phyloP scores from a whole-genome alignment of 2,888 invertebrate species.

The Macaria notata region DNA sequence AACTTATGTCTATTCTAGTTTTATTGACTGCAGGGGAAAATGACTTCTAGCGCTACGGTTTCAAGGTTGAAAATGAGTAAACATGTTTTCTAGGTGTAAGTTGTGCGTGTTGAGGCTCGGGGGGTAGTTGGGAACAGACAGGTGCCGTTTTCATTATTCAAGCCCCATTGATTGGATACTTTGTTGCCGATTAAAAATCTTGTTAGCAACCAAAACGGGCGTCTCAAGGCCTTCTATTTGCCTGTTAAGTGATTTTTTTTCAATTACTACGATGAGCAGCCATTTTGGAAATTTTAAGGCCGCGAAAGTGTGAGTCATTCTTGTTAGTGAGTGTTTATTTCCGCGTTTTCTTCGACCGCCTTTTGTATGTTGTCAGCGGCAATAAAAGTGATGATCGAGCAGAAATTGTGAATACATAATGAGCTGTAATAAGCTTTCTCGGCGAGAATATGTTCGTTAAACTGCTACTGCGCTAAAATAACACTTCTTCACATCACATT shows the following conservation, averaged over 20 bases:
- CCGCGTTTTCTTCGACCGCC: slow-evolving; percentile 46
- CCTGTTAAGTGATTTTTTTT: slow-evolving; percentile 80
- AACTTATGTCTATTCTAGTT: slow-evolving; percentile 61
- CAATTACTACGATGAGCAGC: slow-evolving; percentile 77
- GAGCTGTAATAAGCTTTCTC: slow-evolving; percentile 21
- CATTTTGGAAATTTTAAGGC: slow-evolving; percentile 52
- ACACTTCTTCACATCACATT: no score
- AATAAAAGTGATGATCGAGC: slow-evolving; percentile 55
- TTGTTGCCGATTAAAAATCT: slow-evolving; percentile 82
- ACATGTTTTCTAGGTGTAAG: slow-evolving; percentile 44
- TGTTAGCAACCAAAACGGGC: slow-evolving; percentile 70
- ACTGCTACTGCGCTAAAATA: slow-evolving; percentile 6
- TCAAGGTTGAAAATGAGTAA: slow-evolving; percentile 52
- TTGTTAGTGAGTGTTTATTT: slow-evolving; percentile 73
- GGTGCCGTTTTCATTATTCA: slow-evolving; percentile 82
- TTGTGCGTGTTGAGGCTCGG: slow-evolving; percentile 70
- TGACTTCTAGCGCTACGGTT: slow-evolving; percentile 41
- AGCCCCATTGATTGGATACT: slow-evolving; percentile 81
- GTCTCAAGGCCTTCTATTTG: slow-evolving; percentile 59
- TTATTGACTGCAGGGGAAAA: slow-evolving; percentile 38
- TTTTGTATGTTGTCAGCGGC: slow-evolving; percentile 42
- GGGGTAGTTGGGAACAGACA: slow-evolving; percentile 75
- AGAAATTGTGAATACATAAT: slow-evolving; percentile 23
- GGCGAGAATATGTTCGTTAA: slow-evolving; percentile 8
- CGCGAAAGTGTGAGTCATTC: slow-evolving; percentile 74